Conservation (phyloP, 92 coral and sea anemone genomes). For the Siderastrea radians region DNA sequence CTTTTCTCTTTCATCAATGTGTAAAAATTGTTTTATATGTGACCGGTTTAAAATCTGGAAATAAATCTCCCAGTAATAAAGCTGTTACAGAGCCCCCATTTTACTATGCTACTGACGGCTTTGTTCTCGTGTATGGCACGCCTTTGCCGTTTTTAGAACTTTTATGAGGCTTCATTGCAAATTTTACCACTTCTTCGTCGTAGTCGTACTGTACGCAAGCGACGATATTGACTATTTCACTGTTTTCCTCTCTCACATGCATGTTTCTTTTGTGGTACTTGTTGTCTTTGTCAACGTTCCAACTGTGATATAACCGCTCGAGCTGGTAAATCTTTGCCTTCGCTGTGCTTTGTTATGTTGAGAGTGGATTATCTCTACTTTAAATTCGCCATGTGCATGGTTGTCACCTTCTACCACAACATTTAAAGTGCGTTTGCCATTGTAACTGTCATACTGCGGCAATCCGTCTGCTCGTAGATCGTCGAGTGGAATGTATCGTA, state of each 20-base stretch:
- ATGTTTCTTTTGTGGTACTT: slow-evolving; percentile 44
- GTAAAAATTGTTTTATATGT: too few species aligned
- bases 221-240: slow-evolving; percentile 30
- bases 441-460: slow-evolving; percentile 43
- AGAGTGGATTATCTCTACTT: neutral
- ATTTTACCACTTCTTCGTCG: slow-evolving; percentile 19
- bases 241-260: slow-evolving; percentile 33
- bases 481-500: neutral
- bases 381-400: neutral
- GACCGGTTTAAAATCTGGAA: too few species aligned
- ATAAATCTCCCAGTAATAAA: too few species aligned
- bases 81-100: too few species aligned
- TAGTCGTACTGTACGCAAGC: slow-evolving; percentile 28
- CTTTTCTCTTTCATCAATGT: too few species aligned
- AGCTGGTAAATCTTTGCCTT: neutral
- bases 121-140: slow-evolving; percentile 29
- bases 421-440: slow-evolving; percentile 31
- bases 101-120: slow-evolving; percentile 44
- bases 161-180: slow-evolving; percentile 21
- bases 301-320: slow-evolving; percentile 53
- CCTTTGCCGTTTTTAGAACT: neutral
- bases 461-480: slow-evolving; percentile 57
- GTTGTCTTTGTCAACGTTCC: slow-evolving; percentile 28
- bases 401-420: neutral
- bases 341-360: neutral